A percentile compares a stretch with the other conserved stretches of the same genome.
phyloP scores from a whole-genome alignment of 2,888 invertebrate genomes.

The Parapristionchus giblindavisi region DNA sequence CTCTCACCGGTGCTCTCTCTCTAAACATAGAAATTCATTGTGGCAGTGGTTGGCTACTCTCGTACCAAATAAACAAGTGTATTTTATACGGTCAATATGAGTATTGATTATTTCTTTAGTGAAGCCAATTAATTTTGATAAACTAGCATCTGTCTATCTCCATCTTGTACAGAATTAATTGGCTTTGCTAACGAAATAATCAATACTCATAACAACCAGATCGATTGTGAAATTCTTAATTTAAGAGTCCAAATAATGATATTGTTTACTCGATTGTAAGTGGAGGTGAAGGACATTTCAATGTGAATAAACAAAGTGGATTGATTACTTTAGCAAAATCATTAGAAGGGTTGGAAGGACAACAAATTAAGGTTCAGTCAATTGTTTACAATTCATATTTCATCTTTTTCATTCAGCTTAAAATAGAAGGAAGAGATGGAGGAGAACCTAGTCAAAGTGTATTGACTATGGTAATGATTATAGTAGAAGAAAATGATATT shows the following conservation, averaged over 20 bases:
- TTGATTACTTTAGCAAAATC: slow-evolving; percentile 83
- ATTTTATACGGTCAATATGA: not conserved
- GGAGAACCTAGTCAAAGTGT: slow-evolving; percentile 14
- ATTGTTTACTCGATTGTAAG: slow-evolving; percentile 61
- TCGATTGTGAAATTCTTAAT: not conserved
- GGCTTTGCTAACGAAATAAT: too few relatives aligned
- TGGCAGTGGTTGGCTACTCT: too few relatives aligned
- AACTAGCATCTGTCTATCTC: too few relatives aligned
- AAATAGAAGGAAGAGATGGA: slow-evolving; percentile 27
- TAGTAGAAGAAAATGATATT: slow-evolving; percentile 7
- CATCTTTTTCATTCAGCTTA: not conserved
- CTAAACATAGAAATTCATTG: too few relatives aligned
- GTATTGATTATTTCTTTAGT: not conserved
- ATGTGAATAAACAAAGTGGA: slow-evolving; percentile 87
- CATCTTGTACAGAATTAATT: too few relatives aligned
- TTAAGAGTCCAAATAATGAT: slow-evolving; percentile 67
- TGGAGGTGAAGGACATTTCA: slow-evolving; percentile 77
- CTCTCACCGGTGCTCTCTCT: too few relatives aligned
- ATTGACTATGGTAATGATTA: not conserved
- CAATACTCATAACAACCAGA: too few relatives aligned
- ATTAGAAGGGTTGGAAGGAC: slow-evolving; percentile 54
- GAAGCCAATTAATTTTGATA: not conserved
- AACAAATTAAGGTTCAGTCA: slow-evolving; percentile 42
- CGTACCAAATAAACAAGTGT: too few relatives aligned
- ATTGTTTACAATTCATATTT: not conserved